Conservation (phyloP, 2,888 invertebrate genomes). For the Deilephila porcellus region DNA sequence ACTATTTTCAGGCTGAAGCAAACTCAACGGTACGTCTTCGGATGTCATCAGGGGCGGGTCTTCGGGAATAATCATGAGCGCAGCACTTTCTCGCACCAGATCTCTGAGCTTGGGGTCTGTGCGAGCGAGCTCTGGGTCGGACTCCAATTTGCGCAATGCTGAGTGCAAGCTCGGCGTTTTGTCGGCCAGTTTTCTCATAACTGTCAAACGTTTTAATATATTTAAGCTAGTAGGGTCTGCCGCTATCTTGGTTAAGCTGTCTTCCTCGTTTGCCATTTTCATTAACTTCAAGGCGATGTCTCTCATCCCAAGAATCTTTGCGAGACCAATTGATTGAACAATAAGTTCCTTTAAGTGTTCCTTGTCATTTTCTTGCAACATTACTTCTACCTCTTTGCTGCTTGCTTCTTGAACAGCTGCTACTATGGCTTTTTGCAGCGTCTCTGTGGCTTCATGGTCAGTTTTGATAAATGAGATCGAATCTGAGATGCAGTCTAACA, state of each 20-base stretch:
- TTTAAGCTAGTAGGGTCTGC: conserved; percentile 86
- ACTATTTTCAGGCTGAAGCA: conserved; percentile 88
- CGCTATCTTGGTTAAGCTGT: conserved; percentile 83
- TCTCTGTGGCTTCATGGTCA: conserved; percentile 87
- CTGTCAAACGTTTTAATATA: conserved; percentile 87
- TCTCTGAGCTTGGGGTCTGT: conserved; percentile 89
- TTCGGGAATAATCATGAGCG: conserved; percentile 88
- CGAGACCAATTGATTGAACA: conserved; percentile 88
- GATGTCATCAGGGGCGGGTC: conserved; percentile 86
- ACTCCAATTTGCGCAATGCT: conserved; percentile 86
- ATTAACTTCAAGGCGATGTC: conserved; percentile 85
- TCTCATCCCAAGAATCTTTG: conserved; percentile 88
- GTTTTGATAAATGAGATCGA: conserved; percentile 85
- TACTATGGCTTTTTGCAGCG: conserved; percentile 88
- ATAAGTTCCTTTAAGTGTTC: conserved; percentile 78
- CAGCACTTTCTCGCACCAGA: conserved; percentile 89
- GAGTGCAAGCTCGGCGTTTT: conserved; percentile 86
- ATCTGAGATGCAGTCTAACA: conserved; percentile 86
- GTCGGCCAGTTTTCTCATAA: conserved; percentile 89
- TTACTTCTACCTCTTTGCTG: conserved; percentile 82
- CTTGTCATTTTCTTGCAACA: conserved; percentile 80
- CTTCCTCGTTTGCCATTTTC: conserved; percentile 81
- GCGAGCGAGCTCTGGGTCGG: conserved; percentile 87
- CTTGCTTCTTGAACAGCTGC: conserved; percentile 87
- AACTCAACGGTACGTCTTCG: conserved; percentile 87